Conservation (phyloP, 2,888 invertebrate genomes). For the Furcula furcula region DNA sequence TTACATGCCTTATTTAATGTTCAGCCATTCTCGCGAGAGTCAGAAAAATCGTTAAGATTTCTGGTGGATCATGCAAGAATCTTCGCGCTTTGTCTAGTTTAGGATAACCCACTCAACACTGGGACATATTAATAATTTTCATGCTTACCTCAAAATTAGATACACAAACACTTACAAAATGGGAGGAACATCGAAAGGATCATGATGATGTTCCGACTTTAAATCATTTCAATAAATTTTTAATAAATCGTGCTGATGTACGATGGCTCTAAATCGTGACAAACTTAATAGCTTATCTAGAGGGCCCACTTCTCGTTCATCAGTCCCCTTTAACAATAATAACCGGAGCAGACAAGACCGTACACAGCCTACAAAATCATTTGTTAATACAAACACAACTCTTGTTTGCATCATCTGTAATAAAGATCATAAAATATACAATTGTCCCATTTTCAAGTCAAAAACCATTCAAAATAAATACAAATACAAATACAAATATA, state of each 20-base stretch:
- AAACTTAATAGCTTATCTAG: slow-evolving; percentile 1
- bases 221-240: slow-evolving; percentile 22
- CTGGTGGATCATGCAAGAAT: slow-evolving; percentile 22
- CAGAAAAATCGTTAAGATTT: slow-evolving; percentile 15
- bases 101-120: slow-evolving; percentile 17
- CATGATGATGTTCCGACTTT: slow-evolving; percentile 17
- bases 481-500: too few species aligned
- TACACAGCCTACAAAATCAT: neutral
- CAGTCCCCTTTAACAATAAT: neutral
- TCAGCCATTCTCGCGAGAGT: slow-evolving; percentile 9
- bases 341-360: neutral
- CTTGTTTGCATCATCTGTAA: slow-evolving; percentile 26
- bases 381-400: neutral
- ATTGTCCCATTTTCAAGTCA: slow-evolving; percentile 20
- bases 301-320: neutral
- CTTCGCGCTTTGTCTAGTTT: slow-evolving; percentile 20
- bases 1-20: slow-evolving; percentile 13
- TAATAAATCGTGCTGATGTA: slow-evolving; percentile 24
- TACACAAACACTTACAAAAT: slow-evolving; percentile 13
- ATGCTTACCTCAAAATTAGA: slow-evolving; percentile 20
- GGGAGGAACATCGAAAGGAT: slow-evolving; percentile 21
- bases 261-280: slow-evolving; percentile 16
- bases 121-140: slow-evolving; percentile 18
- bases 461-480: slow-evolving; percentile 12
- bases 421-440: neutral